Evolutionary conservation across 2,888 invertebrate genomes (phyloP).

Genomic region (Seira sanloemensis): DNA sequence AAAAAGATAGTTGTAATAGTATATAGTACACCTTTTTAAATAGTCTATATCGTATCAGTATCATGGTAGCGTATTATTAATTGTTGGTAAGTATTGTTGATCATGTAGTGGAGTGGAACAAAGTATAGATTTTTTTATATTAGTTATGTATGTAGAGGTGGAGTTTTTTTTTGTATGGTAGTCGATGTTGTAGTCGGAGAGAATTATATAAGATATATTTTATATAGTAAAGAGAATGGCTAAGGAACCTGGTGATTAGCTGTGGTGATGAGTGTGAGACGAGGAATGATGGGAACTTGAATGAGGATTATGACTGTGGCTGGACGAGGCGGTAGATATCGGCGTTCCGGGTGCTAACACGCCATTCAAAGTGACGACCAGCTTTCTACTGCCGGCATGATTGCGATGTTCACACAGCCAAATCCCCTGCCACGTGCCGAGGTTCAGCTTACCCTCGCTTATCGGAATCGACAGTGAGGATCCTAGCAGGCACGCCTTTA

Average conservation of each 20-base stretch:
- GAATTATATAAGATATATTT: conserved; percentile 24
- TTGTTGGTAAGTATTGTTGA: conserved; percentile 40
- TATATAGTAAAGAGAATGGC: conserved; percentile 61
- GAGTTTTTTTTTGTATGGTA: conserved; percentile 23
- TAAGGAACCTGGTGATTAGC: conserved; percentile 73
- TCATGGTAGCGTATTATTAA: conserved; percentile 18
- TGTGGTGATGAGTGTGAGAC: conserved; percentile 69
- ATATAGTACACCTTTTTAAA: neutral
- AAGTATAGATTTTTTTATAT: conserved; percentile 22
- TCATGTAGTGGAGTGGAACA: conserved; percentile 33
- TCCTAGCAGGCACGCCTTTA: conserved; percentile 97
- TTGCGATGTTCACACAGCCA: conserved; percentile 99
- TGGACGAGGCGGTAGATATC: conserved; percentile 72
- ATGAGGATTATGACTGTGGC: conserved; percentile 68
- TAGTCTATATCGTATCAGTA: conserved; percentile 18
- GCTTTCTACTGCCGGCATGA: conserved; percentile 94
- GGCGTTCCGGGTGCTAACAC: conserved; percentile 79
- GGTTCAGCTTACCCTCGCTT: conserved; percentile 94
- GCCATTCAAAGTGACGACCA: conserved; percentile 92
- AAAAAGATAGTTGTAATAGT: neutral
- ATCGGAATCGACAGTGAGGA: conserved; percentile 96
- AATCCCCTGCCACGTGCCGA: conserved; percentile 92
- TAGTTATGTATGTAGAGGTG: conserved; percentile 14
- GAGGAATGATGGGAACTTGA: conserved; percentile 70
- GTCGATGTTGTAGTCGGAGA: conserved; percentile 34